Base-by-base conservation (phyloP, 2,797 vertebrate genomes). In the Acanthurus leucopareius region DNA sequence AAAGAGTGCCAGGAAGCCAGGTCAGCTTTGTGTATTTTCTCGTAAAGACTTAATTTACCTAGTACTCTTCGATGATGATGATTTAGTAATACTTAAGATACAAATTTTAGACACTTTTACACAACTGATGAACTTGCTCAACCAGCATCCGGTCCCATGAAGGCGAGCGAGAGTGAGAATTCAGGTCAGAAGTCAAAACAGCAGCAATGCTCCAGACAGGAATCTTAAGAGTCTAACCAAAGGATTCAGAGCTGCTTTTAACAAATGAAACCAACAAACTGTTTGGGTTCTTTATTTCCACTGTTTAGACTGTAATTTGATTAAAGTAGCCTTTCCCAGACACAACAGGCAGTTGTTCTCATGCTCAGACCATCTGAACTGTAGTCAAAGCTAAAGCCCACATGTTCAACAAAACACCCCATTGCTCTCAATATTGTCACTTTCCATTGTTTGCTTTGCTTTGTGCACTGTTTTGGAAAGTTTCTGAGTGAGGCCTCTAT, bases 361-460 rank as follows among this genome's bases (percentile, higher is more conserved):
- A 40, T 57, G 35, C 47, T 63, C 20, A 56, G 78, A 45, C 82
- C 9, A 42, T 47, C 51, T 76, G 35, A 42, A 20, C 0, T 49
- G 28, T 14, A 49, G 44, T 42, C 51, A 72, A 67, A 74, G 44
- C 69, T 66, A 20, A 48, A 28, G 16, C 59, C 1, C 3, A 25
- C 53, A 28, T 58, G 20, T 69, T 20, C 61, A 57, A 63, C 77
- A 77, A 53, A 25, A 47, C 73, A 64, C 52, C 40, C 44, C 38
- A 57, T 51, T 7, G 1, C 68, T 84, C 60, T 80, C 44, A 52
- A 25, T 74, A 76, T 48, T 84, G 67, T 76, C 70, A 66, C 66
- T 82, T 71, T 61, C 61, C 82, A 72, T 68, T 82, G 82, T 91
- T 88, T 89, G 88, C 78, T 89, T 83, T 89, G 74, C 61, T 87